Percentiles rank a stretch among this genome's conserved stretches.
These are phyloP conservation scores for Spinus pinus DNA, from an alignment of 2,797 vertebrate species.

Conservation along the genomic window DNA sequence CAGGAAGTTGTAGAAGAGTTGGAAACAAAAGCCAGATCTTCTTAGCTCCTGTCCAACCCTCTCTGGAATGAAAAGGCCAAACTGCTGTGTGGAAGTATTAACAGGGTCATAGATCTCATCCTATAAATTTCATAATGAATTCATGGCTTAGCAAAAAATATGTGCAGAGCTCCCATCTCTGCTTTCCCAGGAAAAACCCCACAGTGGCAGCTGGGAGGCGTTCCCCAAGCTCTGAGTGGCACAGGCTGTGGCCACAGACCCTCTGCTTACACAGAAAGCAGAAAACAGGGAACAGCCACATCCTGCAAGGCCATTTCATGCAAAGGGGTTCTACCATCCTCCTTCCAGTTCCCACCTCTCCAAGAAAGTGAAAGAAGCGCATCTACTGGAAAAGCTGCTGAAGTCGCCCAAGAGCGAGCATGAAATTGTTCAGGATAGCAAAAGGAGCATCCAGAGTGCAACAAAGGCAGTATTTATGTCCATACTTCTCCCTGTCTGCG, in stretches of 20 bases:
- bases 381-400: not conserved
- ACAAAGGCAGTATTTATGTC: conserved; percentile 33
- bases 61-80: conserved; percentile 55
- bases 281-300: conserved; percentile 8
- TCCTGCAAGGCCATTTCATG: not conserved
- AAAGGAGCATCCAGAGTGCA: conserved; percentile 51
- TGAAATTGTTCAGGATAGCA: not conserved
- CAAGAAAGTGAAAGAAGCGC: not conserved
- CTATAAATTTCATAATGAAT: conserved; percentile 35
- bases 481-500: not conserved
- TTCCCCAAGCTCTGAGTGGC: conserved; percentile 6
- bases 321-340: not conserved
- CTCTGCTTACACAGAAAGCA: not conserved
- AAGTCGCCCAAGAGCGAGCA: not conserved
- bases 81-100: conserved; percentile 30
- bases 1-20: conserved; percentile 67
- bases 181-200: conserved; percentile 14
- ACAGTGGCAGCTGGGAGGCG: not conserved
- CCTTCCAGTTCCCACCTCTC: not conserved
- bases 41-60: conserved; percentile 41
- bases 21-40: conserved; percentile 69
- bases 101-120: conserved; percentile 12
- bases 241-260: not conserved
- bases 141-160: conserved; percentile 30
- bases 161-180: not conserved